A percentile compares a stretch with the other conserved stretches of the same genome.
These are phyloP conservation scores for Trichomycterus rosablanca DNA, from an alignment of 2,113 vertebrate species.

Conservation along the genomic window DNA sequence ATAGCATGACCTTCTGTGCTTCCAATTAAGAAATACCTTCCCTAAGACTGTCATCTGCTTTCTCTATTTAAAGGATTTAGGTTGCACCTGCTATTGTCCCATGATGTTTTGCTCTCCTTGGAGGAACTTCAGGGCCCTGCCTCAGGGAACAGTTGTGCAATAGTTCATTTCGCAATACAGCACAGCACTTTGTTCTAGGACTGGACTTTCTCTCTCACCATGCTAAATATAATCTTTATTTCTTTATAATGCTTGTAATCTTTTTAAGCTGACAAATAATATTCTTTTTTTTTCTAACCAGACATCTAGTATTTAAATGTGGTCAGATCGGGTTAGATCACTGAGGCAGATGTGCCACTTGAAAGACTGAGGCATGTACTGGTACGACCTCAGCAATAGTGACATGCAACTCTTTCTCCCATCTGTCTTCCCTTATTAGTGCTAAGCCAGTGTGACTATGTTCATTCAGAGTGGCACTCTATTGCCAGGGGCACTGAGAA, in stretches of 20 bases:
- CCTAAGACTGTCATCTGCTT: constrained; percentile 42
- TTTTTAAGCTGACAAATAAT: not conserved
- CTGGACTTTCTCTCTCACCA: not conserved
- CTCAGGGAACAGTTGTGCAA: constrained; percentile 1
- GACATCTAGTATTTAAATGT: not conserved
- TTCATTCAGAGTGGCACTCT: constrained; percentile 11
- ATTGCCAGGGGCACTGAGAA: constrained; percentile 16
- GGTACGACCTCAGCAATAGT: constrained; percentile 32
- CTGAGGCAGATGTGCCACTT: not conserved
- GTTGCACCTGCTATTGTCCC: constrained; percentile 45
- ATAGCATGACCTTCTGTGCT: constrained; percentile 42
- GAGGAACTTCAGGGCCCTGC: constrained; percentile 15
- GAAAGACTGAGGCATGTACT: constrained; percentile 7
- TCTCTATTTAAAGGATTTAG: constrained; percentile 44
- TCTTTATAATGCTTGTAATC: not conserved
- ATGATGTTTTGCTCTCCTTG: constrained; percentile 30
- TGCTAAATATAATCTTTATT: too few species aligned
- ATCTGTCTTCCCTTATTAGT: constrained; percentile 41
- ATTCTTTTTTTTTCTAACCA: not conserved
- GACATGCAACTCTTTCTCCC: constrained; percentile 32
- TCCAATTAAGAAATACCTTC: constrained; percentile 41
- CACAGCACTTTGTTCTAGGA: not conserved
- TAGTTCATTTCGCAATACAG: not conserved
- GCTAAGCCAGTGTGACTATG: constrained; percentile 28
- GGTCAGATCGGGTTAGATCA: not conserved